phyloP scores from a whole-genome alignment of 2,888 invertebrate species.

The Cephus runcator region DNA sequence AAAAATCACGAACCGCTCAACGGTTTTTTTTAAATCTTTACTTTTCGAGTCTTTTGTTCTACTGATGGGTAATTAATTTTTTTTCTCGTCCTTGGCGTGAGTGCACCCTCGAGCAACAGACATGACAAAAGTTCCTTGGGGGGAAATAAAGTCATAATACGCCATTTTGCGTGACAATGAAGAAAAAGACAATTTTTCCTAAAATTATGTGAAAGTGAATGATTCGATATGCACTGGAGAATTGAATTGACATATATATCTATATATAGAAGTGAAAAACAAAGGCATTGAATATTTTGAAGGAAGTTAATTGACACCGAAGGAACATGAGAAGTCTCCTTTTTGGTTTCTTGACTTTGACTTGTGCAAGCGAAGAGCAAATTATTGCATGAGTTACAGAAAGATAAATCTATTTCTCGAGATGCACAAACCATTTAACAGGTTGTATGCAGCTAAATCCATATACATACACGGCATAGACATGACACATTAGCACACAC shows the following conservation, averaged over 20 bases:
- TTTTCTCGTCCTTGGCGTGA: background rate
- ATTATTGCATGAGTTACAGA: background rate
- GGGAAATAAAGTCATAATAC: background rate
- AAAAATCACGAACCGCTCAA: background rate
- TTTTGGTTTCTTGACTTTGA: background rate
- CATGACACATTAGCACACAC: background rate
- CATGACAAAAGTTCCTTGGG: slow-evolving; percentile 15
- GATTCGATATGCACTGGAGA: background rate
- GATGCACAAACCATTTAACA: background rate
- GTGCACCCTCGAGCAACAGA: slow-evolving; percentile 5
- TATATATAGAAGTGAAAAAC: background rate
- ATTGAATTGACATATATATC: background rate
- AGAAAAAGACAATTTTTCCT: slow-evolving; percentile 3
- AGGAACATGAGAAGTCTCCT: background rate
- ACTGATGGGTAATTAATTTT: background rate
- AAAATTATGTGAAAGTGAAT: slow-evolving; percentile 7
- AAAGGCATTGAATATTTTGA: background rate
- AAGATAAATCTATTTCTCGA: background rate
- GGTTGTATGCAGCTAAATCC: slow-evolving; percentile 41
- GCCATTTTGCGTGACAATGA: slow-evolving; percentile 7
- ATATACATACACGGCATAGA: slow-evolving; percentile 38
- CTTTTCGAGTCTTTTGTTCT: background rate
- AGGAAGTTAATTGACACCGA: background rate
- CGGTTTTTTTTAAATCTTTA: background rate
- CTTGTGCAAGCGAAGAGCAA: slow-evolving; percentile 24